A percentile compares a stretch with the other conserved stretches of the same genome.
phyloP scores from a whole-genome alignment of 92 coral and sea anemone genomes.

The Muricea muricata region DNA sequence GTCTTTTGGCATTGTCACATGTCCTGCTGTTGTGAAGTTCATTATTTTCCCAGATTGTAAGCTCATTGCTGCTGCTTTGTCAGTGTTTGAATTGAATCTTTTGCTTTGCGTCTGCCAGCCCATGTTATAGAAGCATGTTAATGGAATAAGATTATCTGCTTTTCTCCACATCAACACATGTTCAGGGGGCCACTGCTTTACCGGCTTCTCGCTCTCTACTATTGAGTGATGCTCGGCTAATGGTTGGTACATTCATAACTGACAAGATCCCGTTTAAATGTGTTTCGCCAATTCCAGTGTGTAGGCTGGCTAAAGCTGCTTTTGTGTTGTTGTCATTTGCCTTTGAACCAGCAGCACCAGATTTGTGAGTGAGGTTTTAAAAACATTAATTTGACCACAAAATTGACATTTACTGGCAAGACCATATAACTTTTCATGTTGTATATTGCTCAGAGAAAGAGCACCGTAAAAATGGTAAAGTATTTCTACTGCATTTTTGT shows the following conservation, averaged over 20 bases:
- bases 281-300: constrained; percentile 8
- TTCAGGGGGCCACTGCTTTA: neutral
- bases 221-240: neutral
- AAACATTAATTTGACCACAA: neutral
- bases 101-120: neutral
- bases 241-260: constrained; percentile 1
- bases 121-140: neutral
- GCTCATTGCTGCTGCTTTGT: too few species aligned
- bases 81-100: too few species aligned
- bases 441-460: neutral
- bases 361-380: constrained; percentile 15
- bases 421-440: neutral
- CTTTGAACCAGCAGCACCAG: neutral
- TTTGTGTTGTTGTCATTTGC: neutral
- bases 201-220: constrained; percentile 8
- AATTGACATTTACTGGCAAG: neutral
- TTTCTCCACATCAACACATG: neutral
- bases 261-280: neutral
- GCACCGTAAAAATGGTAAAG: neutral
- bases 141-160: neutral
- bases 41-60: too few species aligned
- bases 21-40: too few species aligned
- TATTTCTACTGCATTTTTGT: neutral
- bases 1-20: too few species aligned
- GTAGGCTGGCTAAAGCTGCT: neutral